These are phyloP conservation scores for Sclerodermus sp. DNA, from an alignment of 2,888 invertebrate genomes.

Conservation along the genomic window DNA sequence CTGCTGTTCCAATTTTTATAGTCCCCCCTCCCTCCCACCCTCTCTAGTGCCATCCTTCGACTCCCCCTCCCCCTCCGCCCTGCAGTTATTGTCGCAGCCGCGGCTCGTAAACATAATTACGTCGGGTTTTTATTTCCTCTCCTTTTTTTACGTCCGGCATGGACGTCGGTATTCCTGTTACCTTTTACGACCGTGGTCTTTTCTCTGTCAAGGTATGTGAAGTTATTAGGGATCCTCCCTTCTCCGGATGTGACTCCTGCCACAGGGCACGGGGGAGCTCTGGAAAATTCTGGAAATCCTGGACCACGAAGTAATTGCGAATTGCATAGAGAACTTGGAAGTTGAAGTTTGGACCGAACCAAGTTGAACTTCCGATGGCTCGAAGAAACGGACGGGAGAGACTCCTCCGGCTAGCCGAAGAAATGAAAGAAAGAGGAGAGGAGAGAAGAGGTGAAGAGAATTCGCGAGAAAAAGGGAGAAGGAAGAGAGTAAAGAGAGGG, in stretches of 20 bases:
- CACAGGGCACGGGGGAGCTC: too few species aligned
- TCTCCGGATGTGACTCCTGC: too few species aligned
- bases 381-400: too few species aligned
- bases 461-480: not conserved
- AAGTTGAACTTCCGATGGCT: too few species aligned
- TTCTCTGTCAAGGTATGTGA: constrained; percentile 37
- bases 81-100: constrained; percentile 40
- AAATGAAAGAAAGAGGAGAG: not conserved
- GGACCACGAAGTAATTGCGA: too few species aligned
- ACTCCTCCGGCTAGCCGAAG: not conserved
- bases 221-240: constrained; percentile 35
- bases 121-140: constrained; percentile 29
- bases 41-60: constrained; percentile 17
- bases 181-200: constrained; percentile 41
- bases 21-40: constrained; percentile 1
- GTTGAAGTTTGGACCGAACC: too few species aligned
- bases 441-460: not conserved
- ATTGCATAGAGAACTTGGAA: too few species aligned
- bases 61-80: constrained; percentile 11
- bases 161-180: constrained; percentile 30
- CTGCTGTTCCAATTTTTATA: constrained; percentile 19
- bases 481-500: not conserved
- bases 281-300: too few species aligned
- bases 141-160: constrained; percentile 15
- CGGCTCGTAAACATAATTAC: constrained; percentile 48